These are phyloP conservation scores for Physocephala rufipes DNA, from an alignment of 2,888 invertebrate species.

Conservation along the genomic window DNA sequence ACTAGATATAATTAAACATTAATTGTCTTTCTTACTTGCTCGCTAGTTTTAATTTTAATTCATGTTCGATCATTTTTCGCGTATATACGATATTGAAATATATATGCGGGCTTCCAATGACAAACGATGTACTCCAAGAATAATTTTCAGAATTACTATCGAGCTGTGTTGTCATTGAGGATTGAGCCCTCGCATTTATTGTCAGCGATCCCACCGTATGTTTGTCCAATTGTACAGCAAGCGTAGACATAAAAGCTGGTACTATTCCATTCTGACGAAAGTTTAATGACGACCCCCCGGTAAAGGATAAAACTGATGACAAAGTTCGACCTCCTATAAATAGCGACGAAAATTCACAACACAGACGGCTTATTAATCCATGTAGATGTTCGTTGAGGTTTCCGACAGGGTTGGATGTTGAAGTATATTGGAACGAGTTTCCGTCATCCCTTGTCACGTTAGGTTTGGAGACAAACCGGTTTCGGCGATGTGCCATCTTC, in stretches of 20 bases:
- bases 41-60: slow-evolving; percentile 79
- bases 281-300: slow-evolving; percentile 79
- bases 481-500: too few relatives aligned
- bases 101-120: slow-evolving; percentile 84
- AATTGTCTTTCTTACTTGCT: slow-evolving; percentile 76
- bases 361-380: background rate
- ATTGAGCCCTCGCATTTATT: slow-evolving; percentile 75
- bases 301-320: slow-evolving; percentile 61
- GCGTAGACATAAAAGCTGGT: slow-evolving; percentile 79
- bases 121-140: slow-evolving; percentile 76
- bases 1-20: too few relatives aligned
- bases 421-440: too few relatives aligned
- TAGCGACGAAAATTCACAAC: background rate
- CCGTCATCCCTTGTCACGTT: too few relatives aligned
- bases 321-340: slow-evolving; percentile 55
- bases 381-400: too few relatives aligned
- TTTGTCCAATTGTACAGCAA: slow-evolving; percentile 87
- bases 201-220: slow-evolving; percentile 89
- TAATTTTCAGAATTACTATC: slow-evolving; percentile 79
- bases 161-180: slow-evolving; percentile 83
- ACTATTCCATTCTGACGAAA: slow-evolving; percentile 80
- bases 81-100: slow-evolving; percentile 80
- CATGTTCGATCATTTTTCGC: slow-evolving; percentile 81
- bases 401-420: too few relatives aligned
- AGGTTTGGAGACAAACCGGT: too few relatives aligned